Base-by-base conservation (phyloP, 1,140 invertebrate species). In the Vanessa atalanta region DNA sequence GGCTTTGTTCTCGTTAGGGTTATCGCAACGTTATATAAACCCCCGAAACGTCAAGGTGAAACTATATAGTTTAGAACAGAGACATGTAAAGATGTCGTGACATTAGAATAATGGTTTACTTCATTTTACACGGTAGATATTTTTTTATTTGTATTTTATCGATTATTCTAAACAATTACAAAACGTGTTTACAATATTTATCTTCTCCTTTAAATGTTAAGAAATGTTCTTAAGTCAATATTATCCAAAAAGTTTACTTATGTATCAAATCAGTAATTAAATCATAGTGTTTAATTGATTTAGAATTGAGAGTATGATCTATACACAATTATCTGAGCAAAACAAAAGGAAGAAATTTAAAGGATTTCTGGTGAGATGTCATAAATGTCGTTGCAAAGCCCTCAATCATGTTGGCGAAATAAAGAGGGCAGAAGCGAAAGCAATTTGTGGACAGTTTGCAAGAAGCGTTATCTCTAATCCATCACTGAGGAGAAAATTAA, bases 371-470 rank as follows among this genome's bases (percentile, higher is more conserved):
- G 16, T 57, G 53, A 57, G 53, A 23, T 57, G 53, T 57, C 53
- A 57, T 57, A 57, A 57, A 57, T 16, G 26, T 31, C 57, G 57
- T 61, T 23, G 26, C 37, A 51, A 72, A 79, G 66, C 66, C 47
- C 43, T 75, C 70, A 77, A 76, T 79, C 74, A 70, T 66, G 64
- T 72, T 63, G 37, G 61, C 26, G 57, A 74, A 70, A 79, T 76
- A 74, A 76, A 75, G 61, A 70, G 65, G 60, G 51, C 67, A 67
- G 57, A 61, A 78, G 65, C 63, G 57, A 72, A 79, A 70, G 75
- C 76, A 80, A 78, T 80, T 76, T 76, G 68, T 67, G 74, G 63
- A 72, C 48, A 66, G 74, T 74, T 76, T 55, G 65, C 67, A 80
- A 80, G 72, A 73, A 67, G 65, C 64, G 63, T 60, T 67, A 70